Conservation (phyloP, 1,140 invertebrate species). For the Bombus confusus region DNA sequence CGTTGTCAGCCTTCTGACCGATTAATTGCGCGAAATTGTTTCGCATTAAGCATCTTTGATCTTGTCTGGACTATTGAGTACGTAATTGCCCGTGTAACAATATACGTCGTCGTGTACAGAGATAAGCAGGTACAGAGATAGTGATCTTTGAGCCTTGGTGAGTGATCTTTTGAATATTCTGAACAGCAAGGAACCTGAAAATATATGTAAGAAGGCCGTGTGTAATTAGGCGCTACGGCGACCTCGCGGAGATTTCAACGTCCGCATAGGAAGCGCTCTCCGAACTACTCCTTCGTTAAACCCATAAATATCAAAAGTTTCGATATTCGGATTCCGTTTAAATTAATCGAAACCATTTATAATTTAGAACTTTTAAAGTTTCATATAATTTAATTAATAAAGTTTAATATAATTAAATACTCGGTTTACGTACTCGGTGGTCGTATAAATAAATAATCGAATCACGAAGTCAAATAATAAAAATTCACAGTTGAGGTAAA, state of each 20-base stretch:
- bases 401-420: too few relatives aligned
- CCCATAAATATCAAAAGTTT: not conserved
- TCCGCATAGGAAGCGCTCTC: not conserved
- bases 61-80: not conserved
- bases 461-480: not conserved
- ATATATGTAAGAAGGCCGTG: not conserved
- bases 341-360: not conserved
- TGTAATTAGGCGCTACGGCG: not conserved
- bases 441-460: not conserved
- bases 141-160: not conserved
- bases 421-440: not conserved
- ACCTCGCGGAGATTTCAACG: not conserved
- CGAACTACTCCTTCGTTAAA: not conserved
- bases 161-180: not conserved
- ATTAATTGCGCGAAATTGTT: not conserved
- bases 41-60: not conserved
- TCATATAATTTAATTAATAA: too few relatives aligned
- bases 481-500: not conserved
- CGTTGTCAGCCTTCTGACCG: not conserved
- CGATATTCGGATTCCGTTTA: not conserved
- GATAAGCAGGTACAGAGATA: not conserved
- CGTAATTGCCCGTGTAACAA: not conserved
- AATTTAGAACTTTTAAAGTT: not conserved
- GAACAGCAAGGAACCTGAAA: not conserved
- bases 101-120: not conserved